Evolutionary conservation across 2,797 vertebrate species (phyloP), one percentile per base, ranked within the genome.

Genomic region (Artibeus lituratus): DNA sequence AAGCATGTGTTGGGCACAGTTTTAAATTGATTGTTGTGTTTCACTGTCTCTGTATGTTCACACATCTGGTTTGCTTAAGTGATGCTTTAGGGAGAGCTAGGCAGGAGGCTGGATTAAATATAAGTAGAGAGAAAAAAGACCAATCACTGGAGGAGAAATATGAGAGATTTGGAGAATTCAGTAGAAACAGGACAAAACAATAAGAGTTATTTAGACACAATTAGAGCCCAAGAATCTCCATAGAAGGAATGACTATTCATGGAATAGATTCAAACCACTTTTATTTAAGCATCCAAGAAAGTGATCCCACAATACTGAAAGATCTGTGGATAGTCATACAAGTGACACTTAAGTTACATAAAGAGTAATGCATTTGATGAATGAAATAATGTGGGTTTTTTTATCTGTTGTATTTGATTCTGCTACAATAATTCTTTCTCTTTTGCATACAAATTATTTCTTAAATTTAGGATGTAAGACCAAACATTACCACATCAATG

Each of bases 381-480:
- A 96, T 93, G 12, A 94, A 94, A 92, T 69, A 67, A 69, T 47
- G 16, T 37, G 5, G 2, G 5, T 29, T 77, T 5, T 9, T 65
- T 84, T 37, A 47, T 39, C 32, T 53, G 39, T 55, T 74, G 32
- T 51, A 72, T 69, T 94, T 83, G 53, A 26, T 86, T 81, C 5
- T 87, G 76, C 80, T 47, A 10, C 77, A 44, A 44, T 76, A 55
- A 83, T 69, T 91, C 39, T 83, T 78, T 78, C 91, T 53, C 42
- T 42, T 95, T 81, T 92, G 39, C 6, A 24, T 65, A 24, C 42
- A 32, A 91, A 96, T 94, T 94, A 91, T 83, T 95, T 96, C 70
- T 91, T 42, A 83, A 94, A 95, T 89, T 87, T 86, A 90, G 35
- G 42, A 29, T 87, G 4, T 77, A 94, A 92, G 93, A 22, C 6